phyloP scores from a whole-genome alignment of 2,113 vertebrate genomes.

The Myrmecophaga tridactyla region DNA sequence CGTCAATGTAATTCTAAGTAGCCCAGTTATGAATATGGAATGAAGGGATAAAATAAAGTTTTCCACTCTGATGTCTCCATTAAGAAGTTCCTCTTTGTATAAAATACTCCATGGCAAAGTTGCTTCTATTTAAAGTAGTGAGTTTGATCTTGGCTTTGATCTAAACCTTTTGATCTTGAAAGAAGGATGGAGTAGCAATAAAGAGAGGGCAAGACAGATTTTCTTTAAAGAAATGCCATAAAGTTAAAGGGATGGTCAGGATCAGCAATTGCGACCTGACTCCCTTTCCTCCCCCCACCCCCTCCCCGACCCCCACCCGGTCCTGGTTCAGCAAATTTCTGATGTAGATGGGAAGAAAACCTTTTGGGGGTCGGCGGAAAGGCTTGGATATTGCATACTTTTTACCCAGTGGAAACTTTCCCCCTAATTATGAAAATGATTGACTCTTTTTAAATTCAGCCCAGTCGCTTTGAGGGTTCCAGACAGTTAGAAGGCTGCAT shows the following conservation, averaged over 20 bases:
- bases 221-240: slow-evolving; percentile 71
- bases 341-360: neutral
- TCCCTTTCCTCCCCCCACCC: neutral
- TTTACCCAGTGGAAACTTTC: neutral
- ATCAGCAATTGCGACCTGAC: slow-evolving; percentile 51
- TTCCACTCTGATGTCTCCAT: slow-evolving; percentile 75
- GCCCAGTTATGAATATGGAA: slow-evolving; percentile 62
- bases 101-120: slow-evolving; percentile 76
- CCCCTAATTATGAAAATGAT: neutral
- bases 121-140: slow-evolving; percentile 83
- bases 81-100: slow-evolving; percentile 74
- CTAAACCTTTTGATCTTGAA: slow-evolving; percentile 87
- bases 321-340: neutral
- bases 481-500: neutral
- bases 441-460: neutral
- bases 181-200: slow-evolving; percentile 81
- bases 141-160: slow-evolving; percentile 87
- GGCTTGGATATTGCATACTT: neutral
- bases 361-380: neutral
- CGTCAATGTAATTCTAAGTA: slow-evolving; percentile 58
- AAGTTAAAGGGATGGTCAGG: slow-evolving; percentile 74
- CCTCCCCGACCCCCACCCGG: neutral
- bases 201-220: slow-evolving; percentile 72
- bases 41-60: slow-evolving; percentile 75
- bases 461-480: neutral